Conservation (phyloP, 2,888 invertebrate genomes). For the Omphaloscelis lunosa region DNA sequence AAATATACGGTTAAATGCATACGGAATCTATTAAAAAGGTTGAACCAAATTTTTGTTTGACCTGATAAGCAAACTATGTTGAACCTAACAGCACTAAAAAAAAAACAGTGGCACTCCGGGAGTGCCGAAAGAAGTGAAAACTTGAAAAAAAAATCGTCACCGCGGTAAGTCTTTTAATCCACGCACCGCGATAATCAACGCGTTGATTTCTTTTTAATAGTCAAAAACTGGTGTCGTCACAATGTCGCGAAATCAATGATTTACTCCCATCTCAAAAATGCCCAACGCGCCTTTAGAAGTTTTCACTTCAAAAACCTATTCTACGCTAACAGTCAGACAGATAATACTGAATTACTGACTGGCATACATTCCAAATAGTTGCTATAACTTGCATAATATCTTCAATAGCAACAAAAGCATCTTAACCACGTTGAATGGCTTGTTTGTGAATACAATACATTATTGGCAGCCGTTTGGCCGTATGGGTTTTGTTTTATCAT, state of each 20-base stretch:
- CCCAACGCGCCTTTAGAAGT: too few relatives aligned
- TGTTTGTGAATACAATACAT: constrained; percentile 50
- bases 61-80: not conserved
- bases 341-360: not conserved
- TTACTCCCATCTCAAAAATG: too few relatives aligned
- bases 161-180: too few relatives aligned
- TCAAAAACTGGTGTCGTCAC: too few relatives aligned
- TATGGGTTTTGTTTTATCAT: constrained; percentile 33
- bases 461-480: constrained; percentile 47
- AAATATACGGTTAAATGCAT: not conserved
- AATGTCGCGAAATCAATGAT: too few relatives aligned
- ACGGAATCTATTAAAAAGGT: not conserved
- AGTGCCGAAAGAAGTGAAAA: too few relatives aligned
- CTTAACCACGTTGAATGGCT: constrained; percentile 18
- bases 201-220: too few relatives aligned
- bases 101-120: too few relatives aligned
- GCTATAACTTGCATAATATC: constrained; percentile 44
- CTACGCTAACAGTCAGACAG: not conserved
- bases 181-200: too few relatives aligned
- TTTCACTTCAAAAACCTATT: too few relatives aligned
- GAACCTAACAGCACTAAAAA: not conserved
- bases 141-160: too few relatives aligned
- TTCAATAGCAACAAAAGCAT: constrained; percentile 46
- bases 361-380: constrained; percentile 42
- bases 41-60: not conserved